phyloP scores from a whole-genome alignment of 2,113 vertebrate genomes.

The Hucho hucho region DNA sequence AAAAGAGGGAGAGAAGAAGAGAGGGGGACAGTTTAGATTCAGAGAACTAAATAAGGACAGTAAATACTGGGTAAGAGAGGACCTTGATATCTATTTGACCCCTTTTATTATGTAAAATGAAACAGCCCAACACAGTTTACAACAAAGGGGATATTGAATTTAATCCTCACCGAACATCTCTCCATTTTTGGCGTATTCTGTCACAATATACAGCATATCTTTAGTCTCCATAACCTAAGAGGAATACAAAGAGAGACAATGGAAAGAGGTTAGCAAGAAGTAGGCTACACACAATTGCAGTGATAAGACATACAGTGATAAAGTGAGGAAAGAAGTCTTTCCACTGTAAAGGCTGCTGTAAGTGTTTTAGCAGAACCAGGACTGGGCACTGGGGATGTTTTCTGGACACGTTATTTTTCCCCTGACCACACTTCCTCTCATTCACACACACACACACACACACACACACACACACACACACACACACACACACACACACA shows the following conservation, averaged over 20 bases:
- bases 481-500: background rate
- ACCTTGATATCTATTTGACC: background rate
- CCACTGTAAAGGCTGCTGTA: background rate
- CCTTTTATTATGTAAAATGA: background rate
- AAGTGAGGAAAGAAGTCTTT: background rate
- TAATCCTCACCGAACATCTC: slow-evolving; percentile 95
- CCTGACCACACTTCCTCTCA: slow-evolving; percentile 15
- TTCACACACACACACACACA: background rate
- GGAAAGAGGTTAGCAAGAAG: slow-evolving; percentile 4
- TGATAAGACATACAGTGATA: background rate
- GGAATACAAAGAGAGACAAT: slow-evolving; percentile 37
- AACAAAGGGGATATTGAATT: slow-evolving; percentile 4
- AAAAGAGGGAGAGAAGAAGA: slow-evolving; percentile 3
- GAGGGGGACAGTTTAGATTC: slow-evolving; percentile 7
- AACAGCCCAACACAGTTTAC: background rate
- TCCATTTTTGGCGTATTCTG: slow-evolving; percentile 96
- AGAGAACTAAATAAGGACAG: background rate
- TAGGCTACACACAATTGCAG: background rate
- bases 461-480: slow-evolving; percentile 12
- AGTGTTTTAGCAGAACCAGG: background rate
- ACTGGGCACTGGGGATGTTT: slow-evolving; percentile 26
- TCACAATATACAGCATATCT: slow-evolving; percentile 98
- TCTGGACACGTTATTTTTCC: slow-evolving; percentile 21
- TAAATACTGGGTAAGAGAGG: background rate
- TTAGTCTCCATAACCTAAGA: slow-evolving; percentile 97